phyloP scores from a whole-genome alignment of 2,888 invertebrate species.

The Ganaspis brasiliensis region DNA sequence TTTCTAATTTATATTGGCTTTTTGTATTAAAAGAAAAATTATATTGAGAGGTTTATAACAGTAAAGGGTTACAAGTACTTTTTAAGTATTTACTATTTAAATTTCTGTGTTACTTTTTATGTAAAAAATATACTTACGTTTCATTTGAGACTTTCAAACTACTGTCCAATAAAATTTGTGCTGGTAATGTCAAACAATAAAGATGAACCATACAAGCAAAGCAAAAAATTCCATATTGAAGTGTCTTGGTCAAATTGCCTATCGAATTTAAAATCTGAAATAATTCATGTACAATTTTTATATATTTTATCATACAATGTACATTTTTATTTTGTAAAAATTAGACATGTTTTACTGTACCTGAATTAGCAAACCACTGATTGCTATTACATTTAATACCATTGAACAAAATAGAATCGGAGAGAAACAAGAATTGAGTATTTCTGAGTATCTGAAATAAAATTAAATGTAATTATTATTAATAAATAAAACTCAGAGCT shows the following conservation, averaged over 20 bases:
- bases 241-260: too few relatives aligned
- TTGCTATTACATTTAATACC: not conserved
- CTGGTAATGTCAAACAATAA: not conserved
- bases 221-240: not conserved
- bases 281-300: not conserved
- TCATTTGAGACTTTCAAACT: not conserved
- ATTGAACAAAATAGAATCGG: not conserved
- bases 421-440: not conserved
- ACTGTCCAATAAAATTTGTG: constrained; percentile 4
- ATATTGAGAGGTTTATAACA: too few relatives aligned
- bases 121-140: not conserved
- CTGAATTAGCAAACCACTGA: not conserved
- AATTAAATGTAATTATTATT: not conserved
- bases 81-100: too few relatives aligned
- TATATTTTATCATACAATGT: not conserved
- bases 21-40: too few relatives aligned
- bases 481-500: not conserved
- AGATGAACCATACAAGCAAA: not conserved
- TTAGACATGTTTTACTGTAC: too few relatives aligned
- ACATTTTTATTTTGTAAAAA: constrained; percentile 78
- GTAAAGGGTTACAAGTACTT: too few relatives aligned
- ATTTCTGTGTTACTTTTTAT: too few relatives aligned
- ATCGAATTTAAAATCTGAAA: not conserved
- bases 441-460: constrained; percentile 2
- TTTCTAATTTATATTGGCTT: too few relatives aligned